These are phyloP conservation scores for Periphyllus acericola DNA, from an alignment of 2,888 invertebrate genomes.

Conservation along the genomic window DNA sequence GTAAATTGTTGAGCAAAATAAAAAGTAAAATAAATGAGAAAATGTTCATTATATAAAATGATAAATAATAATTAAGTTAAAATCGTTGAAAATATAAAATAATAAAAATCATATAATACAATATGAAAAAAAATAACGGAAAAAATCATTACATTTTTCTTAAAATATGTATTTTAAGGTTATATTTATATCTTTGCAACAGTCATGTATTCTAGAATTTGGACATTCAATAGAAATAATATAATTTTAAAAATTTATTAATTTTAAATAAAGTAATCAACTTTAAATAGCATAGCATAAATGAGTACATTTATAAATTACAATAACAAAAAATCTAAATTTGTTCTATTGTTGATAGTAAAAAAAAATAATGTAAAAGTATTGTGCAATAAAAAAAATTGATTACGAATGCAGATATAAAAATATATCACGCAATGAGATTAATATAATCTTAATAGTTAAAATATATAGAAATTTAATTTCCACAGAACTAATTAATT, in stretches of 20 bases:
- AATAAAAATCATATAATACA: neutral
- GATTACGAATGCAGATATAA: neutral
- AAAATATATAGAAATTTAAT: neutral
- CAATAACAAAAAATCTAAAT: neutral
- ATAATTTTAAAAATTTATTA: neutral
- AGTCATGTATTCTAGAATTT: constrained; percentile 20
- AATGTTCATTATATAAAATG: neutral
- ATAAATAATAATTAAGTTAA: neutral
- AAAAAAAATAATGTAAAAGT: neutral
- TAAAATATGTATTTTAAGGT: neutral
- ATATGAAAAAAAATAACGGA: neutral
- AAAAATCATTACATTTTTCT: neutral
- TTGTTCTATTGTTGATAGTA: neutral
- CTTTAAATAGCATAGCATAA: neutral
- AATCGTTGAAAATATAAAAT: neutral
- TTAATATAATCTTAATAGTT: too few species aligned
- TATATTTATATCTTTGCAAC: constrained; percentile 1
- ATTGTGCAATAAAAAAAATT: neutral
- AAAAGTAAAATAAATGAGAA: neutral
- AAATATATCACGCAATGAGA: neutral
- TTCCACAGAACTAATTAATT: neutral
- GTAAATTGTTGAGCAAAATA: constrained; percentile 9
- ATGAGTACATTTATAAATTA: neutral
- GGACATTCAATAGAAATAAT: neutral
- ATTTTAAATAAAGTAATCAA: neutral